These are phyloP conservation scores for Aricia agestis DNA, from an alignment of 1,140 invertebrate genomes.

Conservation along the genomic window DNA sequence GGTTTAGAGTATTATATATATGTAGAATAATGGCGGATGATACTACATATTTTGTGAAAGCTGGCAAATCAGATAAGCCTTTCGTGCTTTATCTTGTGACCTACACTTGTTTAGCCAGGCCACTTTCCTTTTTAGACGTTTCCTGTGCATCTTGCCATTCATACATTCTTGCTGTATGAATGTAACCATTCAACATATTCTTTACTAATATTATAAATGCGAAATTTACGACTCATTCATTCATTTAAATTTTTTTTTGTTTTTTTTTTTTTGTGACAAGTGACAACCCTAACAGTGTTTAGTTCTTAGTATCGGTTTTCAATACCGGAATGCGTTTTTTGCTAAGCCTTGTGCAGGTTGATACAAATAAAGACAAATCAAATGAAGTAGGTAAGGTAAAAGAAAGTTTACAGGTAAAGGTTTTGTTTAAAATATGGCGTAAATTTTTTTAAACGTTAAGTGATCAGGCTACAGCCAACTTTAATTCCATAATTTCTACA, in stretches of 20 bases:
- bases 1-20: no score
- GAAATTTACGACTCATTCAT: no score
- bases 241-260: no score
- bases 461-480: no score
- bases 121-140: not conserved
- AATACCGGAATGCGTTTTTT: constrained; percentile 1
- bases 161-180: not conserved
- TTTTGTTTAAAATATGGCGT: no score
- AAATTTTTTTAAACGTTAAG: no score
- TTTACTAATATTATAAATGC: no score
- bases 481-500: no score
- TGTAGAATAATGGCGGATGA: not conserved
- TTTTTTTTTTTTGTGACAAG: not conserved
- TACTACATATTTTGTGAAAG: constrained; percentile 1
- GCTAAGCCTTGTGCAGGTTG: not conserved
- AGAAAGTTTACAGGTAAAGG: no score
- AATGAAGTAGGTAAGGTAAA: no score
- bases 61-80: not conserved
- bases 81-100: not conserved
- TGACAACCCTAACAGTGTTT: not conserved
- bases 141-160: not conserved
- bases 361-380: no score
- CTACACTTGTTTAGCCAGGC: not conserved
- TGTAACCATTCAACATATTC: no score
- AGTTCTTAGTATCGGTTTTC: not conserved